Conservation (phyloP, 2,797 vertebrate species). For the Amphiprion clarkii region DNA sequence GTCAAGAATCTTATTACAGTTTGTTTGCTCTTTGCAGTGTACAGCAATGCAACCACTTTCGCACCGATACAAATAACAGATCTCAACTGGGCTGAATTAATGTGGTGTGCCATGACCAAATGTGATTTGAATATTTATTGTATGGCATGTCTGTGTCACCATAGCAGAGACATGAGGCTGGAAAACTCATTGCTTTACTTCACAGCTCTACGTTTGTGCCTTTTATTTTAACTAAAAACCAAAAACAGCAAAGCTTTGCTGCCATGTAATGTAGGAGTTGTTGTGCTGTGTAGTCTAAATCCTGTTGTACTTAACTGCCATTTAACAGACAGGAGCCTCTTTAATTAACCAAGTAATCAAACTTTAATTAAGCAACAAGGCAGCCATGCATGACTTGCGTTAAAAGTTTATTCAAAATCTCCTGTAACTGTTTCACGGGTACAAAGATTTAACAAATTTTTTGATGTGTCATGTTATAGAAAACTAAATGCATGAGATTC, state of each 20-base stretch:
- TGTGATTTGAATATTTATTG: slow-evolving; percentile 29
- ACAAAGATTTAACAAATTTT: not conserved
- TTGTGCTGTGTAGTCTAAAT: not conserved
- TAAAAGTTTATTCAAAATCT: slow-evolving; percentile 7
- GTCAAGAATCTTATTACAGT: not conserved
- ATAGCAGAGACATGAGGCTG: not conserved
- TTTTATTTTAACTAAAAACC: not conserved
- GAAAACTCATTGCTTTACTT: not conserved
- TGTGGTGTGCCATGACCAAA: not conserved
- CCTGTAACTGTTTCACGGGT: not conserved
- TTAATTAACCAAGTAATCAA: slow-evolving; percentile 23
- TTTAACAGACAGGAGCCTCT: slow-evolving; percentile 17
- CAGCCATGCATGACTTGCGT: not conserved
- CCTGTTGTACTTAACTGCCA: not conserved
- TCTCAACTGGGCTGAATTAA: slow-evolving; percentile 20
- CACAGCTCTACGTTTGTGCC: not conserved
- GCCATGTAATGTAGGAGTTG: not conserved
- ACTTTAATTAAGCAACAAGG: slow-evolving; percentile 28
- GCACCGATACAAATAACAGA: slow-evolving; percentile 13
- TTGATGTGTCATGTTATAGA: not conserved
- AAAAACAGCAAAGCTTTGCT: not conserved
- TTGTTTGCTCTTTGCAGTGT: not conserved
- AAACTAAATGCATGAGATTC: not conserved
- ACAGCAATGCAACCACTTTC: not conserved
- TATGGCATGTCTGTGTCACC: not conserved